Base-by-base conservation (phyloP, 2,888 invertebrate species). In the Oxyscelio sp. region DNA sequence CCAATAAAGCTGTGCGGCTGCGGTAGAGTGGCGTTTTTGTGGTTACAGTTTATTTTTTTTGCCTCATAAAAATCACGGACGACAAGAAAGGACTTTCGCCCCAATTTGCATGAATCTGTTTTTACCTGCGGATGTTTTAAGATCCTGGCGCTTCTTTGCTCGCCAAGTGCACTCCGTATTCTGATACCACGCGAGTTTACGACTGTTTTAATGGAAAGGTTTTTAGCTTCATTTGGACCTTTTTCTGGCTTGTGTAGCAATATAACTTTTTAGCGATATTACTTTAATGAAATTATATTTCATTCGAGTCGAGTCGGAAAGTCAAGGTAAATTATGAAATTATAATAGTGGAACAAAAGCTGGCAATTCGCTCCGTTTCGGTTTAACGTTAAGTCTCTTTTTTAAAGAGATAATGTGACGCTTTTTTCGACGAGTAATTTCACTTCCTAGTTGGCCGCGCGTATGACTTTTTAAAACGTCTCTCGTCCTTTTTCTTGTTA, bases 21-120 rank as follows among this genome's bases (percentile, higher is more conserved):
- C 58, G 66, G 38, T 58, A 27, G 75, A 66, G 66, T 50, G 38
- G 58, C 27, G 43, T 48, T 66, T 75, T 66, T 75, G 66, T 17
- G 65, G 58, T 50, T 50, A 17, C 38, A 11, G 54, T 52, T 48
- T 61, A 75, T 58, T 75, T 75, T n/a, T 68, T 78, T 70, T 68
- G 68, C 52, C 9, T 34, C 61, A 52, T 77, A 77, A 77, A 75
- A 77, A 77, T 15, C 24, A 38, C 31, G 58, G 31, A 68, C 38
- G 52, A 27, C 66, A 59, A 77, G 61, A 65, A 61, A 77, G 61
- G 77, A 59, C 77, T 77, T 77, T 68, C 68, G 68, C 43, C 50
- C 56, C 61, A 77, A 77, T 77, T 77, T 77, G 77, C 77, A 77
- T 68, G 68, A 43, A 52, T 77, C 31, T 31, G 68, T 77, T 66